Conservation (phyloP, 2,888 invertebrate genomes). For the Allophyes oxyacanthae region DNA sequence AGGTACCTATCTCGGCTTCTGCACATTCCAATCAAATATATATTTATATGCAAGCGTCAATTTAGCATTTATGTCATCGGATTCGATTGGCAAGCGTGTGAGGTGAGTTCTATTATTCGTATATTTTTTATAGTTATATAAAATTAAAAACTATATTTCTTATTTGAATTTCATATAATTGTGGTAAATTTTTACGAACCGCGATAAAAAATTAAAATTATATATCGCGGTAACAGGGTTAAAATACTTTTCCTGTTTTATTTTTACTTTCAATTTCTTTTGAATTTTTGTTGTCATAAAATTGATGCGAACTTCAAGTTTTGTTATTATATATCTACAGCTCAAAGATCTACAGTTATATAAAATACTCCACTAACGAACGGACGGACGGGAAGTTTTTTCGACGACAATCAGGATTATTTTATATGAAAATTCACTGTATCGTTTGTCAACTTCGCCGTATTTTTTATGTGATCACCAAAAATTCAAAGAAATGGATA, state of each 20-base stretch:
- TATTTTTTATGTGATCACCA: too few relatives aligned
- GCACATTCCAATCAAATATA: slow-evolving; percentile 83
- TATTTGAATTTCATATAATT: slow-evolving; percentile 9
- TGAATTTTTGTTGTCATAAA: neutral
- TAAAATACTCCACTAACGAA: too few relatives aligned
- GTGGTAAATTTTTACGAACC: slow-evolving; percentile 6
- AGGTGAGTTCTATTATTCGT: slow-evolving; percentile 48
- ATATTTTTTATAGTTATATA: slow-evolving; percentile 6
- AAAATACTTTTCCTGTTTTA: slow-evolving; percentile 15
- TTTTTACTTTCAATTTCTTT: slow-evolving; percentile 5
- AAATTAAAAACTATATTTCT: slow-evolving; percentile 4
- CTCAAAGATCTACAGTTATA: too few relatives aligned
- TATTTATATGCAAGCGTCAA: slow-evolving; percentile 87
- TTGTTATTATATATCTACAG: too few relatives aligned
- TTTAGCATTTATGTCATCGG: slow-evolving; percentile 76
- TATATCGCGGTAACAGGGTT: slow-evolving; percentile 48
- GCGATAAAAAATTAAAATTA: slow-evolving; percentile 2
- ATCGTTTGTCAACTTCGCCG: too few relatives aligned
- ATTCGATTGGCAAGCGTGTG: slow-evolving; percentile 71
- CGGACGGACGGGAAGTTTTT: too few relatives aligned
- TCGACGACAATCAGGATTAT: too few relatives aligned
- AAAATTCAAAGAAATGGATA: too few relatives aligned
- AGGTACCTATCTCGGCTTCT: slow-evolving; percentile 87
- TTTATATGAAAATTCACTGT: too few relatives aligned
- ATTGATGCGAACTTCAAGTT: too few relatives aligned